Base-by-base conservation (phyloP, 92 coral and sea anemone species). In the Bergia puertoricense region DNA sequence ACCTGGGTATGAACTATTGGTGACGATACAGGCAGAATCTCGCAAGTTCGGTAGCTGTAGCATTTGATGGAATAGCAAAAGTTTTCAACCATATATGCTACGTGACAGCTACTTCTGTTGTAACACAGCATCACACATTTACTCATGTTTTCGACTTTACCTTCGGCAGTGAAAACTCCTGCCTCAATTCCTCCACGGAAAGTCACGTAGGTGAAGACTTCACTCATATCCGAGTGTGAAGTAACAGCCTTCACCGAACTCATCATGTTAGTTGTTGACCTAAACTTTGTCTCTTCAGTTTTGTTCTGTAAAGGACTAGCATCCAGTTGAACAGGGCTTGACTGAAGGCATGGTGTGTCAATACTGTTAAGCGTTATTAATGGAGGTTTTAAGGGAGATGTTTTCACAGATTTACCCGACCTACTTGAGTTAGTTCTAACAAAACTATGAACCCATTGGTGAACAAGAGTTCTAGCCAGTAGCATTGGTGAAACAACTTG, bases 41-140 rank as follows among this genome's bases (percentile, higher is more conserved):
- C 98, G 77, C 99, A 97, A 10, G 95, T 92, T 79, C 81, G 91
- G 84, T 93, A 95, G 81, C 94, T 95, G 92, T 93, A 95, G 80
- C 99, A 97, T 76, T 97, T 92, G 6, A 97, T 91, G 54, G 96
- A 94, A 46, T 92, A 97, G 77, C 99, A 97, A 0, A 87, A 81
- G 7, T 88, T 80, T 62, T 90, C 96, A 7, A 91, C 95, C 94
- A 97, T 88, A 73, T 92, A 94, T 0, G 98, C 99, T 40, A 97
- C 95, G 78, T 95, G 97, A 75, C 99, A 97, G 6, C 86, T 76
- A 1, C 84, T 48, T 50, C 85, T 92, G 36, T 80, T 82, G 80
- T 91, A 93, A 66, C 99, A 97, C 7, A 85, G 89, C 38, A 43
- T 67, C 44, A 92, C 92, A 77, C 99, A 97, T 39, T 92, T 80